phyloP scores from a whole-genome alignment of 1,140 invertebrate species.

The Drosophila kohkoa region DNA sequence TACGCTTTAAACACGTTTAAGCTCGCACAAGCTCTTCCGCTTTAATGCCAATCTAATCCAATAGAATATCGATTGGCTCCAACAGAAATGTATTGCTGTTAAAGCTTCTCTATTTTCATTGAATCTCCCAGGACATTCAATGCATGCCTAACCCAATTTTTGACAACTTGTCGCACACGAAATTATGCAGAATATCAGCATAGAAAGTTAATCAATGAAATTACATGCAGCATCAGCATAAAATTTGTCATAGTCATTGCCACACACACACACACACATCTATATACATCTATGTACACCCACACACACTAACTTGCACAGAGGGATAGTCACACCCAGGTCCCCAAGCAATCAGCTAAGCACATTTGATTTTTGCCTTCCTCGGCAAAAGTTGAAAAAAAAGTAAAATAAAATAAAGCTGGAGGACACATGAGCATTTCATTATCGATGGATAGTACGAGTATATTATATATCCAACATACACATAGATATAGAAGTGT shows the following conservation, averaged over 20 bases:
- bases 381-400: slow-evolving; percentile 36
- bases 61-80: neutral
- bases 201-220: slow-evolving; percentile 76
- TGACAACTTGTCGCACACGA: slow-evolving; percentile 71
- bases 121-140: slow-evolving; percentile 14
- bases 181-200: slow-evolving; percentile 69
- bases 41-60: neutral
- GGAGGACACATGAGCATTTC: slow-evolving; percentile 61
- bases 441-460: slow-evolving; percentile 62
- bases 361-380: slow-evolving; percentile 76
- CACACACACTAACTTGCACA: neutral
- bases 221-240: slow-evolving; percentile 65
- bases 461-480: slow-evolving; percentile 1
- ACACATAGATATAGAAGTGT: neutral
- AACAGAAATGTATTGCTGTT: neutral
- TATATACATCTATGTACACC: neutral
- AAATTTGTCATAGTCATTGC: slow-evolving; percentile 51
- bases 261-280: slow-evolving; percentile 1
- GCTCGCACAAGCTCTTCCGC: too few relatives aligned
- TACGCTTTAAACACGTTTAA: too few relatives aligned
- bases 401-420: slow-evolving; percentile 21
- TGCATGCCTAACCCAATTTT: slow-evolving; percentile 68
- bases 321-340: slow-evolving; percentile 18
- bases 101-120: neutral
- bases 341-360: slow-evolving; percentile 77